Conservation (phyloP, 2,113 vertebrate genomes). For the Sorex fumeus region DNA sequence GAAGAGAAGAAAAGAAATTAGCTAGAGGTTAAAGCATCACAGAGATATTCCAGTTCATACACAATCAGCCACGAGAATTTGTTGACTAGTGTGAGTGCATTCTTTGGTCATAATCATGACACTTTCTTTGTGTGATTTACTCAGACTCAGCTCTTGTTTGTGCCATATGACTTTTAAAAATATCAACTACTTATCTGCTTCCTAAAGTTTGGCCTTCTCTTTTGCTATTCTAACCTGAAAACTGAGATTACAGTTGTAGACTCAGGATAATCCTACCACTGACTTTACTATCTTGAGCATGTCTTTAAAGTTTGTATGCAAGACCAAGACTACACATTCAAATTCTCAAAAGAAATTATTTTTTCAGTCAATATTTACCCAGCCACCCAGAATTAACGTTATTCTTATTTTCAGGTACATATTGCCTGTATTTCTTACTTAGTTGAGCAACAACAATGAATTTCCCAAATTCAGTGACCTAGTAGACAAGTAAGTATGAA, state of each 20-base stretch:
- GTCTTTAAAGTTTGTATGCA: no score
- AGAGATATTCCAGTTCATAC: not conserved
- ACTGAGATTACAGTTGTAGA: not conserved
- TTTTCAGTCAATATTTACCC: not conserved
- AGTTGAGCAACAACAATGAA: not conserved
- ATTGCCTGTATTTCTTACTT: slow-evolving; percentile 10
- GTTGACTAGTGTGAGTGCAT: not conserved
- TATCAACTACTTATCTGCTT: not conserved
- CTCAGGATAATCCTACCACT: not conserved
- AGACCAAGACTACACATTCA: not conserved
- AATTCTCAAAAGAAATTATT: not conserved
- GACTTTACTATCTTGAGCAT: not conserved
- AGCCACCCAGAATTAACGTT: not conserved
- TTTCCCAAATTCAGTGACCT: slow-evolving; percentile 4
- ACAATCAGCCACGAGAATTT: not conserved
- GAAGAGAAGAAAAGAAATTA: not conserved
- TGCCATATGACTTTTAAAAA: not conserved
- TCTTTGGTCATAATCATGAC: not conserved
- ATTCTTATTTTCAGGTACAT: not conserved
- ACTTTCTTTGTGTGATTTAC: not conserved
- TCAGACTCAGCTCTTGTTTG: slow-evolving; percentile 1
- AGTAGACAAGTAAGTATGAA: slow-evolving; percentile 2
- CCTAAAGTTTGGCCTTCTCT: not conserved
- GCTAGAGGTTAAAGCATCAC: not conserved
- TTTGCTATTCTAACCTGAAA: not conserved